Evolutionary conservation across 2,797 vertebrate genomes (phyloP), one percentile per base, ranked within the genome.

Genomic region (Peromyscus attwateri): DNA sequence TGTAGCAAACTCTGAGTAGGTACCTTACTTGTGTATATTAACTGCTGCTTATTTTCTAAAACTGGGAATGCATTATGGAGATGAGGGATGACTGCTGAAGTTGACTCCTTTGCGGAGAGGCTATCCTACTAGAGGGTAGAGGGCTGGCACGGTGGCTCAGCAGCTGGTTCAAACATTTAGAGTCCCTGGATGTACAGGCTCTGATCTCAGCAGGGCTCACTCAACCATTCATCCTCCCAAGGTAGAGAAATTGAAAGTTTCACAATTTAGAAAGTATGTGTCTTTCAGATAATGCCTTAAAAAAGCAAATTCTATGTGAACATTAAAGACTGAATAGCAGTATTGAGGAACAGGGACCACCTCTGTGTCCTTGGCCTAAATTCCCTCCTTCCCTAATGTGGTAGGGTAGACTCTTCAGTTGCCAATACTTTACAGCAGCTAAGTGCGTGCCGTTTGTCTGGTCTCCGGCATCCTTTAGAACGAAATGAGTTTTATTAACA

Each of bases 141-240:
- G 97, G 92, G 89, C 89, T 94, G 95, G 81, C 92, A 98, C 89
- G 93, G 95, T 97, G 97, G 97, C 84, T 97, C 96, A 92, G 97
- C 93, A 98, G 95, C 97, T 77, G 77, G 96, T 98, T 98, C 98
- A 98, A 98, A 98, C 96, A 92, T 82, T 96, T 87, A 92, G 97
- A 97, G 81, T 80, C 94, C 95, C 93, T 97, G 97, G 98, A 97
- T 98, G 97, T 96, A 96, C 97, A 97, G 96, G 77, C 97, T 99
- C 97, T 98, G 98, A 98, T 98, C 98, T 98, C 98, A 98, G 97
- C 98, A 97, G 98, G 98, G 62, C 13, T 97, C 97, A 82, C 92
- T 97, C 96, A 96, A 94, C 98, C 96, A 97, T 98, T 98, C 98
- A 95, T 96, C 96, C 97, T 98, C 98, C 97, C 98, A 97, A 98